Evolutionary conservation across 2,888 invertebrate genomes (phyloP).

Genomic region (Yponomeuta plumbellus): DNA sequence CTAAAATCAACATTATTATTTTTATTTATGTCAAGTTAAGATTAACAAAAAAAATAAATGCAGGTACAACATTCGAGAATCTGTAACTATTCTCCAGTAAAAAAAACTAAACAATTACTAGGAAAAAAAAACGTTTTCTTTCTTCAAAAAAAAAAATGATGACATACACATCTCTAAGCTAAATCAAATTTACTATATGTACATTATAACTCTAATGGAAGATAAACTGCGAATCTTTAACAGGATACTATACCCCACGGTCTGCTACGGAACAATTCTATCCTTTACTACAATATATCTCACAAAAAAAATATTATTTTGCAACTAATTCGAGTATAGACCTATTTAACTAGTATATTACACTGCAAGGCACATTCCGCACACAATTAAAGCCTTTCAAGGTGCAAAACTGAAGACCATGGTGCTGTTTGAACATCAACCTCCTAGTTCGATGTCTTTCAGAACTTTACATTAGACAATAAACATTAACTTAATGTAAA

Average conservation of each 20-base stretch:
- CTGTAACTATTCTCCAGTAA: conserved; percentile 63
- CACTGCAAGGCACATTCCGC: conserved; percentile 78
- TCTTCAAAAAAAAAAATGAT: conserved; percentile 52
- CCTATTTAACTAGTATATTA: conserved; percentile 68
- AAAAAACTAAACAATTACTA: conserved; percentile 71
- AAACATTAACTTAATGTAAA: conserved; percentile 66
- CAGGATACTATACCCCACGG: conserved; percentile 65
- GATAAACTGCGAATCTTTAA: conserved; percentile 76
- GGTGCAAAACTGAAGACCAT: conserved; percentile 59
- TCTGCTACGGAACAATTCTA: conserved; percentile 63
- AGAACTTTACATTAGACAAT: conserved; percentile 14
- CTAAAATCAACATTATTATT: conserved; percentile 66
- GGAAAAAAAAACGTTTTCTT: conserved; percentile 58
- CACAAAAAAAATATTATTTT: conserved; percentile 73
- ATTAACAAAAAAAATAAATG: conserved; percentile 72
- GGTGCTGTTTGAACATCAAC: conserved; percentile 70
- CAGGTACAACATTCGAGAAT: conserved; percentile 78
- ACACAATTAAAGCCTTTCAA: conserved; percentile 67
- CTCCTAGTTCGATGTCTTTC: conserved; percentile 28
- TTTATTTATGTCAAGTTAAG: conserved; percentile 71
- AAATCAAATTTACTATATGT: conserved; percentile 56
- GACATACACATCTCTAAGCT: conserved; percentile 62
- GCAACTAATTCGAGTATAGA: conserved; percentile 76
- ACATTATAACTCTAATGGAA: conserved; percentile 71
- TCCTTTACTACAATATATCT: conserved; percentile 57